phyloP scores from a whole-genome alignment of 2,113 vertebrate species.

The Scopus umbretta region DNA sequence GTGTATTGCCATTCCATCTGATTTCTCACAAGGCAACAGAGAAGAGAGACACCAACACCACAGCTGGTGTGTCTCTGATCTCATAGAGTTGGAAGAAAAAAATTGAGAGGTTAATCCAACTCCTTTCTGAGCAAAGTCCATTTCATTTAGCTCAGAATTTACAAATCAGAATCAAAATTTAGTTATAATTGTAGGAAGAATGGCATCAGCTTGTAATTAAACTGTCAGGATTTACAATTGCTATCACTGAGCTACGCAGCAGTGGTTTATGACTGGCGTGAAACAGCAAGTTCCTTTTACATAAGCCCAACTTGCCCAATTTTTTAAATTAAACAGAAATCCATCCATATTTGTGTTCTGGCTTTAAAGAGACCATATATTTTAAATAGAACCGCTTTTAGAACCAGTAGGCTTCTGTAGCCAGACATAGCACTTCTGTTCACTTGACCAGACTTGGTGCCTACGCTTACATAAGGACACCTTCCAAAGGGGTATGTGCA shows the following conservation, averaged over 20 bases:
- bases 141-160: not conserved
- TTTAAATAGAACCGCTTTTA: not conserved
- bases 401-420: not conserved
- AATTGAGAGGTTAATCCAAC: not conserved
- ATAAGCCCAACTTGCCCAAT: not conserved
- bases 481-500: not conserved
- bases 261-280: not conserved
- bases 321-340: not conserved
- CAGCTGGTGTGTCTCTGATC: not conserved
- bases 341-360: not conserved
- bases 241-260: not conserved
- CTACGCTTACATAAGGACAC: not conserved
- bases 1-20: not conserved
- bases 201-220: not conserved
- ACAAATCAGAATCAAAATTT: not conserved
- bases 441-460: not conserved
- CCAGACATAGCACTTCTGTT: not conserved
- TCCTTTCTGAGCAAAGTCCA: not conserved
- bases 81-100: not conserved
- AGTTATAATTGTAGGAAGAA: not conserved
- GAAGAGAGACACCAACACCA: not conserved
- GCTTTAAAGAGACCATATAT: not conserved
- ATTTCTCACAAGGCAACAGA: not conserved
- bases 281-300: not conserved
- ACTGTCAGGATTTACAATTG: not conserved